Evolutionary conservation across 2,113 vertebrate genomes (phyloP).

Genomic region (Sceloporus undulatus): DNA sequence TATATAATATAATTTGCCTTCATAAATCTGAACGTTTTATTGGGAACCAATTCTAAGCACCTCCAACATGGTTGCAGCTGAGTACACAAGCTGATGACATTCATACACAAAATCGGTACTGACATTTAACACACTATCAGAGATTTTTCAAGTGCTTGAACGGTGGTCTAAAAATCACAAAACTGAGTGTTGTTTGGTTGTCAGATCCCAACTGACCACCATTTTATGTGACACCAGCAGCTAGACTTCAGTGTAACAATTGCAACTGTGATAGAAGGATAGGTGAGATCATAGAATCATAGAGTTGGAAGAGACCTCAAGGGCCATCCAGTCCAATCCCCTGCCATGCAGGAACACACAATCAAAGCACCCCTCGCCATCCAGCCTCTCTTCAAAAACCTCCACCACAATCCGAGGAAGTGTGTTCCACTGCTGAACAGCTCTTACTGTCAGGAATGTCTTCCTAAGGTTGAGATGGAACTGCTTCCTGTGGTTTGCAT

Average conservation of each 20-base stretch:
- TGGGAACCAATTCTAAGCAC: not conserved
- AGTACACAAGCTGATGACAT: not conserved
- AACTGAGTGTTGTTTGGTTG: too few relatives aligned
- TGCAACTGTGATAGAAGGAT: not conserved
- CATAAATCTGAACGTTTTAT: not conserved
- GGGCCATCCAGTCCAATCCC: too few relatives aligned
- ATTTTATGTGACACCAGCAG: not conserved
- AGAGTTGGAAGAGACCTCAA: too few relatives aligned
- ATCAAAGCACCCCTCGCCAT: too few relatives aligned
- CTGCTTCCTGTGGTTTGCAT: too few relatives aligned
- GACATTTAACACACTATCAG: not conserved
- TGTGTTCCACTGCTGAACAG: too few relatives aligned
- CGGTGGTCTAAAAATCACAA: not conserved
- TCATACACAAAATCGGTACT: not conserved
- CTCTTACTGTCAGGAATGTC: too few relatives aligned
- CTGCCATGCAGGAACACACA: too few relatives aligned
- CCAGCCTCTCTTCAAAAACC: too few relatives aligned
- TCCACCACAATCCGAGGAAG: too few relatives aligned
- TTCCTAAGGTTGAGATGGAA: too few relatives aligned
- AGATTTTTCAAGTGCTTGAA: not conserved
- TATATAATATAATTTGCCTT: not conserved
- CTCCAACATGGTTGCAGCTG: not conserved
- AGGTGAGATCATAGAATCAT: not conserved
- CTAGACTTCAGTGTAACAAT: not conserved
- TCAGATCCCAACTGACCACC: not conserved